Percentiles rank a stretch among this genome's conserved stretches.
Evolutionary conservation across 2,797 vertebrate species (phyloP).

Genomic region (Acestrorhynchus altus): DNA sequence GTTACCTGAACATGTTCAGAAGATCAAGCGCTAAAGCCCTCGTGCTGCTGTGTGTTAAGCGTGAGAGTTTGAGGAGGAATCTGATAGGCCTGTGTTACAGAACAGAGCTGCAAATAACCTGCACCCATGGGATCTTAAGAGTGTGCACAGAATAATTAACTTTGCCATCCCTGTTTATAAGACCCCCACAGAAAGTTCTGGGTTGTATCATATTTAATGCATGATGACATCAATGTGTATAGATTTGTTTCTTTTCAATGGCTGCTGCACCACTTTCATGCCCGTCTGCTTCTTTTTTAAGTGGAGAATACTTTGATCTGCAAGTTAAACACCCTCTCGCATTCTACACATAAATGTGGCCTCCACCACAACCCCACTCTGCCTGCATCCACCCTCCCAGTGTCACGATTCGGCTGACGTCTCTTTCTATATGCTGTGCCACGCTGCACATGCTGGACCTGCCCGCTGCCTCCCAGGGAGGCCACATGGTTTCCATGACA

Average conservation of each 20-base stretch:
- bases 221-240: background rate
- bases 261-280: background rate
- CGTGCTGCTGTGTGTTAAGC: no score
- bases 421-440: background rate
- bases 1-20: no score
- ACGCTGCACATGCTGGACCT: background rate
- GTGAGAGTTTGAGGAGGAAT: no score
- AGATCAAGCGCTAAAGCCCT: no score
- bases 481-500: constrained; percentile 52
- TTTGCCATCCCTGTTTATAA: no score
- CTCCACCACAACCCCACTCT: background rate
- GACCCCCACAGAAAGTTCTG: background rate
- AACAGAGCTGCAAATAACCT: background rate
- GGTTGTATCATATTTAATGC: background rate
- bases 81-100: background rate
- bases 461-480: background rate
- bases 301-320: background rate
- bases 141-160: no score
- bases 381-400: no score
- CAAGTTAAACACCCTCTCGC: background rate
- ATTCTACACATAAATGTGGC: background rate
- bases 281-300: background rate
- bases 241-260: background rate
- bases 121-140: no score
- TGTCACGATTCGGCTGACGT: background rate